These are phyloP conservation scores for Rhimphoctona megacephalus DNA, from an alignment of 2,888 invertebrate species.

Conservation along the genomic window DNA sequence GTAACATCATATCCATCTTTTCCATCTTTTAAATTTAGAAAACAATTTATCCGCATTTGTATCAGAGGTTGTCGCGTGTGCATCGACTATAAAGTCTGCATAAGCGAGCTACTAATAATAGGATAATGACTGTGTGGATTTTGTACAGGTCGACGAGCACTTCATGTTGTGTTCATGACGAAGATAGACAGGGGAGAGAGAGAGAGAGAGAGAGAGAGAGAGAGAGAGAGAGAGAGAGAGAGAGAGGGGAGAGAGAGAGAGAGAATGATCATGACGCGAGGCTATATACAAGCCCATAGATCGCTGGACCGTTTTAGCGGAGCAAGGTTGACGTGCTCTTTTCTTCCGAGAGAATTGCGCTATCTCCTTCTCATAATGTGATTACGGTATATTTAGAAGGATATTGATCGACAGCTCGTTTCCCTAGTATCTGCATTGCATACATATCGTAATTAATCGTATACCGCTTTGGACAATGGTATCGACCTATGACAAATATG, in stretches of 20 bases:
- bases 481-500: background rate
- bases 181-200: background rate
- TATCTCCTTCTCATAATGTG: slow-evolving; percentile 48
- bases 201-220: slow-evolving; percentile 15
- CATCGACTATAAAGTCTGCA: slow-evolving; percentile 14
- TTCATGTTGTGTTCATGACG: slow-evolving; percentile 15
- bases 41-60: background rate
- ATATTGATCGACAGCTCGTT: slow-evolving; percentile 43
- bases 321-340: slow-evolving; percentile 62
- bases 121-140: slow-evolving; percentile 56
- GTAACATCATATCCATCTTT: background rate
- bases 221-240: background rate
- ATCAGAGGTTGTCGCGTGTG: background rate
- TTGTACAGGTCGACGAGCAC: slow-evolving; percentile 60
- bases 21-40: background rate
- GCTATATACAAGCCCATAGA: slow-evolving; percentile 20
- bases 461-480: slow-evolving; percentile 17
- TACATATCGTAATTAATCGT: slow-evolving; percentile 19
- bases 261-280: slow-evolving; percentile 10
- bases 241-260: slow-evolving; percentile 13
- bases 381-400: slow-evolving; percentile 36
- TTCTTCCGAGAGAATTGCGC: slow-evolving; percentile 52
- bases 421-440: slow-evolving; percentile 11
- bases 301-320: slow-evolving; percentile 55
- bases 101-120: slow-evolving; percentile 57